Evolutionary conservation across 2,113 vertebrate genomes (phyloP), one percentile per base, ranked within the genome.

Genomic region (Mormoops blainvillei): DNA sequence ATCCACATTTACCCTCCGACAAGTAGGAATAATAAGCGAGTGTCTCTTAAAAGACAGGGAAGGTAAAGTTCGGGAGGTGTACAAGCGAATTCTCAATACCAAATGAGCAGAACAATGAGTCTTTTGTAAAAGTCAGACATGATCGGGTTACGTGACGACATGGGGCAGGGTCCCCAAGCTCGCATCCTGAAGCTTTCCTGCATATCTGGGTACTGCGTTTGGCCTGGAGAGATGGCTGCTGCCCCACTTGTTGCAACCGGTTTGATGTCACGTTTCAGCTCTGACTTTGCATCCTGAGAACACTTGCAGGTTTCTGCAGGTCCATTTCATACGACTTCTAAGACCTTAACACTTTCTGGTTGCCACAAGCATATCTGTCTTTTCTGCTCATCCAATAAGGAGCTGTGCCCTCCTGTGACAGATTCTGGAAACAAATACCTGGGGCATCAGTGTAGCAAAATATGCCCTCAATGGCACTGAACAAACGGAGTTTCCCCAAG

Each of bases 111-210:
- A 99, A 99, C 99, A 99, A 98, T 99, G 99, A 99, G 98, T 99
- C 99, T 96, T 99, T 99, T 98, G 99, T 99, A 99, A 99, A 99
- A 99, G 99, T 99, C 98, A 99, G 99, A 98, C 99, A 99, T 98
- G 99, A 99, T 98, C 99, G 99, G 98, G 99, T 99, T 96, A 99
- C 99, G 99, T 98, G 99, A 98, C 98, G 99, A 98, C 99, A 99
- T 85, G 99, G 99, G 45, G 98, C 99, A 97, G 98, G 99, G 97
- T 98, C 99, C 96, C 99, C 99, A 93, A 99, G 99, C 98, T 99
- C 87, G 99, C 99, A 98, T 99, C 99, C 98, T 99, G 99, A 99
- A 98, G 97, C 97, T 98, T 97, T 97, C 58, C 89, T 97, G 96
- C 95, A 77, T 96, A 96, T 83, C 94, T 94, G 97, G 98, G 98